These are phyloP conservation scores for Polietes domitor DNA, from an alignment of 2,888 invertebrate species.

Conservation along the genomic window DNA sequence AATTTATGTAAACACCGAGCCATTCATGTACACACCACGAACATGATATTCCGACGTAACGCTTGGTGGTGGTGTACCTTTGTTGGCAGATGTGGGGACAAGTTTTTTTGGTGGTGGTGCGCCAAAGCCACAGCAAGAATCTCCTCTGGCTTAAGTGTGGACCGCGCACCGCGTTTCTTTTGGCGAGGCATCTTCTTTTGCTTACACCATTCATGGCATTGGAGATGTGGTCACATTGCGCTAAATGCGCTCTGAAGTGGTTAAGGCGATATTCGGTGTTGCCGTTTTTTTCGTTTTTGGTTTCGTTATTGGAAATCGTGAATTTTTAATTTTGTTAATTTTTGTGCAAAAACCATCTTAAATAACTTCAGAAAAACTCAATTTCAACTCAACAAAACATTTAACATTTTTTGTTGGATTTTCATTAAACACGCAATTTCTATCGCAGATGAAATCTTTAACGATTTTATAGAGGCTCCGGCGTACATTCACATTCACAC, in stretches of 20 bases:
- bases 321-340: slow-evolving; percentile 53
- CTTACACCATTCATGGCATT: neutral
- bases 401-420: slow-evolving; percentile 62
- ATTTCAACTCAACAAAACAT: neutral
- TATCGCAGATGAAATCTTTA: slow-evolving; percentile 40
- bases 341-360: neutral
- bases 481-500: slow-evolving; percentile 56
- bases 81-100: slow-evolving; percentile 9
- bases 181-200: slow-evolving; percentile 17
- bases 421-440: slow-evolving; percentile 65
- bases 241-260: neutral
- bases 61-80: no score
- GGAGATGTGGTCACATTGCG: neutral
- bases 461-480: neutral
- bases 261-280: neutral
- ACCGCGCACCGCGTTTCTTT: neutral
- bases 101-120: neutral
- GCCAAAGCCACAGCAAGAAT: neutral
- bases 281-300: neutral
- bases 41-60: no score
- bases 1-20: no score
- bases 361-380: slow-evolving; percentile 19
- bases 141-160: neutral
- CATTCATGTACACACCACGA: no score
- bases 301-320: slow-evolving; percentile 49